These are phyloP conservation scores for Esox masquinongy DNA, from an alignment of 2,797 vertebrate species.

Conservation along the genomic window DNA sequence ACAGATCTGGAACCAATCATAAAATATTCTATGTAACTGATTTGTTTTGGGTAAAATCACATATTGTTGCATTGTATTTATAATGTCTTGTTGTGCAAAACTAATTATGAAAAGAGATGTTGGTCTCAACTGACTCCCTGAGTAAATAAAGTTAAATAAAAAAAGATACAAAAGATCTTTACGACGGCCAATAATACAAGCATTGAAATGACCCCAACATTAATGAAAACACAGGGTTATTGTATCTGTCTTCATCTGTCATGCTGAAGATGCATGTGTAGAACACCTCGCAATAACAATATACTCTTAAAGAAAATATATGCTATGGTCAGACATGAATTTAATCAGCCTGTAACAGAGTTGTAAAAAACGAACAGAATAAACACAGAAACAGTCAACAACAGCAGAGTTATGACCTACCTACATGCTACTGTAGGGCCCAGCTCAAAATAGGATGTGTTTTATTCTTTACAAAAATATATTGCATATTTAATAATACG, in stretches of 20 bases:
- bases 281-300: neutral
- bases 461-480: no score
- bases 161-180: neutral
- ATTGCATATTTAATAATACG: neutral
- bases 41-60: no score
- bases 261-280: neutral
- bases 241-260: neutral
- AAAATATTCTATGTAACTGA: no score
- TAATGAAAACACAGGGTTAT: neutral
- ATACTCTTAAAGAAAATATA: constrained; percentile 5
- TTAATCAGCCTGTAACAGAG: constrained; percentile 2
- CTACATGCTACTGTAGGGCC: no score
- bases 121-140: no score
- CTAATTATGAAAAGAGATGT: no score
- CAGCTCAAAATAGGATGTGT: no score
- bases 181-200: neutral
- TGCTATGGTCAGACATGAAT: neutral
- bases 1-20: no score
- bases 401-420: no score
- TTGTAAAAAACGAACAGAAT: neutral
- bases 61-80: no score
- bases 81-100: no score
- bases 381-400: neutral
- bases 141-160: neutral
- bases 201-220: neutral